Percentiles rank a stretch among this genome's conserved stretches.
Evolutionary conservation across 2,888 invertebrate species (phyloP).

Genomic region (Ophioninae sp.): DNA sequence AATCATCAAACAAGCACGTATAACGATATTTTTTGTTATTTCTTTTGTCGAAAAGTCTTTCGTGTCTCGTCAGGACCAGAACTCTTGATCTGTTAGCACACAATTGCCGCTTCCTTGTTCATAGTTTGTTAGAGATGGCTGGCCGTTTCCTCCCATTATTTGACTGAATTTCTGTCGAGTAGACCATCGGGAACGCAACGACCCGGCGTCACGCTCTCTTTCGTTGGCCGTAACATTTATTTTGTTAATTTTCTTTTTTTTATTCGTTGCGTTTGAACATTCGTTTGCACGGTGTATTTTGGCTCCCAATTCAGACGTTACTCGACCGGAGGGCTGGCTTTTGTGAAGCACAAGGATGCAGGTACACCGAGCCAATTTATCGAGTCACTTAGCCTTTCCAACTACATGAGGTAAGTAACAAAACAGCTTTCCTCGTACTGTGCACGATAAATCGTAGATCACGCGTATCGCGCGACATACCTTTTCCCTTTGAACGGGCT

Average conservation of each 20-base stretch:
- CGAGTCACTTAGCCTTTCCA: conserved; percentile 78
- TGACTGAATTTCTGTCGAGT: no score
- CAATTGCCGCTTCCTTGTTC: no score
- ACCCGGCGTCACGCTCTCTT: neutral
- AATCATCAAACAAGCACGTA: neutral
- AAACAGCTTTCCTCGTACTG: conserved; percentile 1
- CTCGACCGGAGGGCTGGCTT: conserved; percentile 77
- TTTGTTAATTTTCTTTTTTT: conserved; percentile 45
- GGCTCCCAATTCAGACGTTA: conserved; percentile 74
- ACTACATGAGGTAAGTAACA: conserved; percentile 77
- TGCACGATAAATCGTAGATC: conserved; percentile 30
- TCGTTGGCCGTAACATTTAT: conserved; percentile 1
- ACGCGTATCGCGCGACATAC: neutral
- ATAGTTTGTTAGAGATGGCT: no score
- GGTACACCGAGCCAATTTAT: conserved; percentile 77
- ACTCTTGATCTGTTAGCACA: no score
- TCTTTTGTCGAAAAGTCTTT: neutral
- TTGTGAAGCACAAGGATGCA: conserved; percentile 78
- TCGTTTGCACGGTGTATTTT: conserved; percentile 70
- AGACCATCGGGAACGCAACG: no score
- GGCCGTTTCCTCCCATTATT: no score
- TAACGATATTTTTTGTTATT: neutral
- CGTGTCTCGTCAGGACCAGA: no score
- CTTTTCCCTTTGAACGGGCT: conserved; percentile 1
- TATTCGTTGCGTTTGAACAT: conserved; percentile 59